Evolutionary conservation across 2,797 vertebrate genomes (phyloP).

Genomic region (Rhinogobio ventralis): DNA sequence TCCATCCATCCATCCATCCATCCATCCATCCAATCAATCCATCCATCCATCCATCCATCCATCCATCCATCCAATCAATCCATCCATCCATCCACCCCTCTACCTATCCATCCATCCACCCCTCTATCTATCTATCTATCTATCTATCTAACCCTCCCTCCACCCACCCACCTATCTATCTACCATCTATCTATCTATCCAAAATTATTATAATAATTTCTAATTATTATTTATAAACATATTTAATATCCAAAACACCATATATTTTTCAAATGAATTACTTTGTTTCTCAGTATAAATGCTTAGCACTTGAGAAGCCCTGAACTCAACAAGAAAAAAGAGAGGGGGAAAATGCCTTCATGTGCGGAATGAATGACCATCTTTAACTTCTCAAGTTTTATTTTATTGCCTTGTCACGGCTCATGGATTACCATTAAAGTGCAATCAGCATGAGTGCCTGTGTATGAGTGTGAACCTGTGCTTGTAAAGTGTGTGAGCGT

Average conservation of each 20-base stretch:
- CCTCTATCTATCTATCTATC: not conserved
- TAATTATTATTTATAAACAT: not conserved
- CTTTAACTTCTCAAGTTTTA: constrained; percentile 53
- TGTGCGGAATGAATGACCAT: constrained; percentile 24
- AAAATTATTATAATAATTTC: not conserved
- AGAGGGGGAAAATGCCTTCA: not conserved
- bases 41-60: not conserved
- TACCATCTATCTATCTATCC: not conserved
- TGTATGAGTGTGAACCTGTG: constrained; percentile 25
- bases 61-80: not conserved
- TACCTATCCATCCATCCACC: not conserved
- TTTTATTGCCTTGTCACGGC: constrained; percentile 51
- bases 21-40: not conserved
- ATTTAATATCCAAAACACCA: not conserved
- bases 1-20: not conserved
- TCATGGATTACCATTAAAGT: constrained; percentile 52
- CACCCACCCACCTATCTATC: not conserved
- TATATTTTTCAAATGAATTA: not conserved
- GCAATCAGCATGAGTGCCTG: constrained; percentile 35
- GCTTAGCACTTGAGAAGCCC: not conserved
- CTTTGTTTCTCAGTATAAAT: not conserved
- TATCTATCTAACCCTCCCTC: not conserved
- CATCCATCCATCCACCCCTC: not conserved
- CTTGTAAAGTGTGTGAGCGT: constrained; percentile 19
- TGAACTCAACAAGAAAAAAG: constrained; percentile 7